Evolutionary conservation across 1,140 invertebrate species (phyloP), one percentile per base, ranked within the genome.

Genomic region (Micrasema longulum): DNA sequence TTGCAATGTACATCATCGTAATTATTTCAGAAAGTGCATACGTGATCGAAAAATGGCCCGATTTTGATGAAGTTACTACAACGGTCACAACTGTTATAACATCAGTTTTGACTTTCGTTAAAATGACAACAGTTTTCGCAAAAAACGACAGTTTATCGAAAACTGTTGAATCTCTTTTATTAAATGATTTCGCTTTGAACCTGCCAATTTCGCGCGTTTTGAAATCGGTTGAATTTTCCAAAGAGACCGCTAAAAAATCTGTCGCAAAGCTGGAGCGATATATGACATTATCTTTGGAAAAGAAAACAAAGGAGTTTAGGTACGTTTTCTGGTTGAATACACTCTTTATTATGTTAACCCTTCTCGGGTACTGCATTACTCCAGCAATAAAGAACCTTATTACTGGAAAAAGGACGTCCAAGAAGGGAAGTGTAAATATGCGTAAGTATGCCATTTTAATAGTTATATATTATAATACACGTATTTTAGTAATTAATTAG

Each of bases 281-380:
- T 22, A 14, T 70, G 1, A 3, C 45, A 50, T 10, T 1, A 9
- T 48, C 41, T 18, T 36, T 70, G n/a, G 43, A 48, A 11, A 62
- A 48, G 20, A 70, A 60, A 36, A 16, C 41, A 11, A 70, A 70
- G 23, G 57, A 63, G 35, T 70, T 55, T 45, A 35, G 16, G 14
- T 41, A 60, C 6, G 16, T 69, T 26, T 69, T 70, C 18, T 52
- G 31, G 18, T 12, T 70, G 16, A 70, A 62, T 16, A 20, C 20
- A 2, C 12, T 60, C 12, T 62, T 62, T 20, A 26, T 70, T 7
- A 22, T 31, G 7, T 11, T 55, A n/a, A 70, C 68, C 14, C 41
- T 70, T 14, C n/a, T 62, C n/a, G 57, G 68, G 9, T 70, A 70
- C 22, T 70, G 68, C 12, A 18, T 63, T 14, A 16, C 45, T 50